phyloP scores from a whole-genome alignment of 2,113 vertebrate species.

The Thamnaconus septentrionalis region DNA sequence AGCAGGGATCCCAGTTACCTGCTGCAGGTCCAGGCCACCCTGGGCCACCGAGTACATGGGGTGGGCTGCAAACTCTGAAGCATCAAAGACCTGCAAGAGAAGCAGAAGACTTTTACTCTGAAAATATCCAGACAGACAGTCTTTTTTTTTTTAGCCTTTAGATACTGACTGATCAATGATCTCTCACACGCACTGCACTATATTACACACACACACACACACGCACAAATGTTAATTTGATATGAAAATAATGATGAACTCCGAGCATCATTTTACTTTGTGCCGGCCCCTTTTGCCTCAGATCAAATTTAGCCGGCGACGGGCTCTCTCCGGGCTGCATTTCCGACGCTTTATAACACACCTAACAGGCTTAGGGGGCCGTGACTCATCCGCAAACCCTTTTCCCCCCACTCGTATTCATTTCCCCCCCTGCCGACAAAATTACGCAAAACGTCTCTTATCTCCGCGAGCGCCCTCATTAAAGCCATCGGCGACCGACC shows the following conservation, averaged over 20 bases:
- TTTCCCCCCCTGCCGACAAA: constrained; percentile 37
- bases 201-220: no score
- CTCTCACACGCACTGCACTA: no score
- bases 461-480: constrained; percentile 48
- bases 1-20: constrained; percentile 50
- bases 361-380: constrained; percentile 57
- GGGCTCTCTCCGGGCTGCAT: constrained; percentile 31
- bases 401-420: constrained; percentile 29
- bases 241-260: background rate
- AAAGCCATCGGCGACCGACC: constrained; percentile 45
- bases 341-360: constrained; percentile 54
- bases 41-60: constrained; percentile 73
- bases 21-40: constrained; percentile 74
- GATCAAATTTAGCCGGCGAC: constrained; percentile 36
- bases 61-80: constrained; percentile 71
- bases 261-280: background rate
- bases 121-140: constrained; percentile 5
- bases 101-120: constrained; percentile 3
- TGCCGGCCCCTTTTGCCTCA: constrained; percentile 3
- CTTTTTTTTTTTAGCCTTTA: no score
- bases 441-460: constrained; percentile 35
- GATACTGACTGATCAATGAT: background rate
- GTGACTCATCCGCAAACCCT: constrained; percentile 55
- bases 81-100: constrained; percentile 62
- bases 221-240: background rate